These are phyloP conservation scores for Thrips palmi DNA, from an alignment of 1,140 invertebrate species.

Conservation along the genomic window DNA sequence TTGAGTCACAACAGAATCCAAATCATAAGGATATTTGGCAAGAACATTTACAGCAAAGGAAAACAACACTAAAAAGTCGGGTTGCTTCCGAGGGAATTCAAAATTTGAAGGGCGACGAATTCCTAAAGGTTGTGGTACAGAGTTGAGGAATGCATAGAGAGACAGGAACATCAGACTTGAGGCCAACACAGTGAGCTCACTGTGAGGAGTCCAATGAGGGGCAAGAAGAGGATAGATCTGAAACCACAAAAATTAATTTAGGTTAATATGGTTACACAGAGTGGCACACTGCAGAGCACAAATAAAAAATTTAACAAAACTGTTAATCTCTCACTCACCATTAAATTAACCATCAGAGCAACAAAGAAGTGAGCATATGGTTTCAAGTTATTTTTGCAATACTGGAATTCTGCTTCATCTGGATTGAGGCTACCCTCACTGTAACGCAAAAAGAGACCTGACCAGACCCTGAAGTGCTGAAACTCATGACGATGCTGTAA, in stretches of 20 bases:
- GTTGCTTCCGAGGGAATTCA: no score
- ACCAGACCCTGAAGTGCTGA: slow-evolving; percentile 57
- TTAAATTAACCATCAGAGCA: slow-evolving; percentile 48
- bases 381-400: slow-evolving; percentile 60
- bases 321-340: no score
- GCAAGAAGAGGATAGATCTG: no score
- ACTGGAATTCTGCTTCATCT: slow-evolving; percentile 58
- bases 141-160: slow-evolving; percentile 41
- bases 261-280: no score
- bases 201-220: no score
- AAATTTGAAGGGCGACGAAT: slow-evolving; percentile 23
- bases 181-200: slow-evolving; percentile 52
- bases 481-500: slow-evolving; percentile 51
- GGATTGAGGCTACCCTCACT: slow-evolving; percentile 41
- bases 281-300: no score
- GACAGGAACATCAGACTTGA: slow-evolving; percentile 52
- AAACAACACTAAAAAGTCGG: slow-evolving; percentile 49
- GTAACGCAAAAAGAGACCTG: slow-evolving; percentile 54
- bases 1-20: slow-evolving; percentile 55
- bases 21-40: slow-evolving; percentile 68
- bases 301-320: no score
- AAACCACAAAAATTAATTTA: no score
- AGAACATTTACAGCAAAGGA: slow-evolving; percentile 64
- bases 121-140: slow-evolving; percentile 36
- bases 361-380: slow-evolving; percentile 63